Evolutionary conservation across 2,797 vertebrate species (phyloP), one percentile per base, ranked within the genome.

Genomic region (Lithobates pipiens): DNA sequence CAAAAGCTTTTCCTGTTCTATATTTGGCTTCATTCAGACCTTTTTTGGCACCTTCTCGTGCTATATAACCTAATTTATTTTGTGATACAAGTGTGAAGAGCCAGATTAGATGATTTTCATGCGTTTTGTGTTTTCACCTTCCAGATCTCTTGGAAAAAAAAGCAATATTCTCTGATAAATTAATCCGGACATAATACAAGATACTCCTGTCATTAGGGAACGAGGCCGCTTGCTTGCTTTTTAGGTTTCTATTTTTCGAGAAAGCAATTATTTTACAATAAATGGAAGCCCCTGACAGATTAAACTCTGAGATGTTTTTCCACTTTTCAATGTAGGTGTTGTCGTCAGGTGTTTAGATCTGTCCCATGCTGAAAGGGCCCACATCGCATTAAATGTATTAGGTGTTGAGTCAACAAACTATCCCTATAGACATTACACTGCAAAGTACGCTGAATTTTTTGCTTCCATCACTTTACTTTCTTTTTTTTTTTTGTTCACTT

Each of bases 191-290:
- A 0, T 82, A 23, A n/a, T 39, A 63, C n/a, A 69, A 54, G 70
- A 82, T 46, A 32, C 3, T 34, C 13, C 15, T 15, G 21, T 32
- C 80, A 34, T 42, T 50, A 50, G 81, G 81, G 57, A 83, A 16
- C 8, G 18, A 61, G 10, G 44, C 32, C 36, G 73, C 32, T 73
- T 46, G 61, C 57, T 65, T n/a, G 23, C 36, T 79, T 57, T 15
- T 61, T 61, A 61, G 5, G 11, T 54, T 57, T 82, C 21, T n/a
- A 18, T 3, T 63, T 54, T 46, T 69, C 46, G 10, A 42, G 63
- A 77, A 70, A 36, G 23, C 82, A 77, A 77, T 77, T 84, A 84
- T 84, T 71, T 71, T 39, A 32, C 23, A 69, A 57, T 76, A 76
- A 76, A 29, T 8, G 1, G 44, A 34, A 76, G 25, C 69, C 10